Evolutionary conservation across 2,888 invertebrate species (phyloP).

Genomic region (Drosophila dives): DNA sequence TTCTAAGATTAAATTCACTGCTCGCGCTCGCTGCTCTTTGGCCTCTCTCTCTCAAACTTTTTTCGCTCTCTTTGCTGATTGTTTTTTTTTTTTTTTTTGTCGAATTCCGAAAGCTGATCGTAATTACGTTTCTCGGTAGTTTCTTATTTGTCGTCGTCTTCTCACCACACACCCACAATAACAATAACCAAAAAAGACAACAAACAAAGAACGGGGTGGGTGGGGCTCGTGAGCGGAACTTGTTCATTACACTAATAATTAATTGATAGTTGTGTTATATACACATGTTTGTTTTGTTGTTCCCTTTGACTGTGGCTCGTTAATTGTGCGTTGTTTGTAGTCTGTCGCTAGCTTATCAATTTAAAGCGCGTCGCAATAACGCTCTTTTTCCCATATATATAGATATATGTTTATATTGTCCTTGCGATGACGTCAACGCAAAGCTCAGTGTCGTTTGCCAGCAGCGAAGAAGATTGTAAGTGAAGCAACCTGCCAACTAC

Average conservation of each 20-base stretch:
- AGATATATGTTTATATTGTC: conserved; percentile 34
- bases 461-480: conserved; percentile 77
- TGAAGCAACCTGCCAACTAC: conserved; percentile 13
- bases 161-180: conserved; percentile 32
- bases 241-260: conserved; percentile 21
- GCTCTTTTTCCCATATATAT: neutral
- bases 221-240: conserved; percentile 24
- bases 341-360: conserved; percentile 32
- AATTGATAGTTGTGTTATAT: conserved; percentile 36
- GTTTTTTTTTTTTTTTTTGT: conserved; percentile 16
- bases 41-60: conserved; percentile 12
- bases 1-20: neutral
- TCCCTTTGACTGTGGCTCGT: conserved; percentile 16
- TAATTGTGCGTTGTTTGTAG: conserved; percentile 3
- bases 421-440: conserved; percentile 69
- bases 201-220: conserved; percentile 21
- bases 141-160: conserved; percentile 32
- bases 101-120: conserved; percentile 58
- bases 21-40: neutral
- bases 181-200: conserved; percentile 15
- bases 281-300: conserved; percentile 3
- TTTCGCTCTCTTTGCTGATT: conserved; percentile 16
- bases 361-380: conserved; percentile 42
- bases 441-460: conserved; percentile 49
- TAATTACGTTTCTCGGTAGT: conserved; percentile 56